These are phyloP conservation scores for Camelus bactrianus DNA, from an alignment of 2,113 vertebrate genomes.

Conservation along the genomic window DNA sequence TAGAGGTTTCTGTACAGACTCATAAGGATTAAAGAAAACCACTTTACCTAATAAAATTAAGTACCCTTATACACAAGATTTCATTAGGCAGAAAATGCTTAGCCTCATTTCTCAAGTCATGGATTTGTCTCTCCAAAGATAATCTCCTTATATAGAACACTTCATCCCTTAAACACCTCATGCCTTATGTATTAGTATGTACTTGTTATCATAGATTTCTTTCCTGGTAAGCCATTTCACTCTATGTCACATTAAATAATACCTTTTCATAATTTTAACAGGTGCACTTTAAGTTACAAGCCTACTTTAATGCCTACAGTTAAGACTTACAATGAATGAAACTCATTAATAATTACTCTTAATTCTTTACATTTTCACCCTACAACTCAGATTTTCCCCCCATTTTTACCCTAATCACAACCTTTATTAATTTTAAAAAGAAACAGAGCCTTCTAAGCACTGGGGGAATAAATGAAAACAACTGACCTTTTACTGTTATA, in stretches of 20 bases:
- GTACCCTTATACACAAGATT: neutral
- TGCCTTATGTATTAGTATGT: neutral
- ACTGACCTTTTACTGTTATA: constrained; percentile 19
- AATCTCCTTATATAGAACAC: constrained; percentile 11
- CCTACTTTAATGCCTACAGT: neutral
- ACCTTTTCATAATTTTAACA: constrained; percentile 32
- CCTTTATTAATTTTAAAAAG: constrained; percentile 40
- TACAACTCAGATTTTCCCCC: neutral
- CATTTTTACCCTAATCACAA: neutral
- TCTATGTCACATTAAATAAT: constrained; percentile 56
- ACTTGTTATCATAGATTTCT: constrained; percentile 17
- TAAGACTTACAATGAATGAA: constrained; percentile 42
- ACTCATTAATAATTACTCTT: neutral
- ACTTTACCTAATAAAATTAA: constrained; percentile 57
- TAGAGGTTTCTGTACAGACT: neutral
- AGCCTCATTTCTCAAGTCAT: neutral
- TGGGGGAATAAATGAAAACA: neutral
- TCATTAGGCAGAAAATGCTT: constrained; percentile 26
- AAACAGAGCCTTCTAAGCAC: neutral
- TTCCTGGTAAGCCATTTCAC: constrained; percentile 24
- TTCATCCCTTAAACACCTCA: neutral
- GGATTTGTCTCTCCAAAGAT: constrained; percentile 38
- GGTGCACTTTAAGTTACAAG: neutral
- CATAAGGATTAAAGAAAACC: constrained; percentile 2
- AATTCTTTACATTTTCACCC: constrained; percentile 22